These are phyloP conservation scores for Blastobasis adustella DNA, from an alignment of 2,888 invertebrate genomes.

Conservation along the genomic window DNA sequence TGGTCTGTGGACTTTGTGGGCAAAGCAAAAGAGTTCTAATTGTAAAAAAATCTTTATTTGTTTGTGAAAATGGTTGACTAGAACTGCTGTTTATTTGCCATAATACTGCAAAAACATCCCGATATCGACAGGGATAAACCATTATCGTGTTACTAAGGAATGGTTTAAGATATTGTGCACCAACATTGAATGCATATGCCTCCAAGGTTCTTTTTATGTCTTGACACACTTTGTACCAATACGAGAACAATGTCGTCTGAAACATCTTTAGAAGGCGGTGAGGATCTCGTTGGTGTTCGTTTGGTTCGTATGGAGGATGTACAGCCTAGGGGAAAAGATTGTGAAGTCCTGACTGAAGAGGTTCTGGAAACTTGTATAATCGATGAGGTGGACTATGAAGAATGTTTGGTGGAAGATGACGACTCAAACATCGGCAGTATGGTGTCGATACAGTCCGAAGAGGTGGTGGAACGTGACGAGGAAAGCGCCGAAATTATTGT, in stretches of 20 bases:
- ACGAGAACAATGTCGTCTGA: slow-evolving; percentile 38
- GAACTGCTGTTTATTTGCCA: too few relatives aligned
- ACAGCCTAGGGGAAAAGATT: slow-evolving; percentile 29
- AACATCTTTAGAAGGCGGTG: slow-evolving; percentile 36
- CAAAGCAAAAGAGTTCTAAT: too few relatives aligned
- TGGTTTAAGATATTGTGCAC: too few relatives aligned
- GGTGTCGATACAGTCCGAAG: slow-evolving; percentile 49
- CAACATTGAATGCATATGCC: too few relatives aligned
- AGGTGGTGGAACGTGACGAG: slow-evolving; percentile 26
- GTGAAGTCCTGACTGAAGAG: slow-evolving; percentile 12
- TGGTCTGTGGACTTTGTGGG: too few relatives aligned
- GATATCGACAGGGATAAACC: too few relatives aligned
- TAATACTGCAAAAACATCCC: too few relatives aligned
- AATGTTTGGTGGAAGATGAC: slow-evolving; percentile 39
- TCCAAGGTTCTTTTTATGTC: too few relatives aligned
- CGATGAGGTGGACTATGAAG: slow-evolving; percentile 32
- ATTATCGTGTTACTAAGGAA: too few relatives aligned
- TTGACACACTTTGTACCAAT: too few relatives aligned
- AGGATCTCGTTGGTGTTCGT: slow-evolving; percentile 54
- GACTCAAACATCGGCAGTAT: slow-evolving; percentile 55
- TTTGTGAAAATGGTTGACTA: too few relatives aligned
- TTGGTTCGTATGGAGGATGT: slow-evolving; percentile 60
- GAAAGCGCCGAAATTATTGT: slow-evolving; percentile 37
- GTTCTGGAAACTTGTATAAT: slow-evolving; percentile 35
- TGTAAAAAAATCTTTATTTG: too few relatives aligned